These are phyloP conservation scores for Ectobius pallidus DNA, from an alignment of 2,888 invertebrate genomes.

Conservation along the genomic window DNA sequence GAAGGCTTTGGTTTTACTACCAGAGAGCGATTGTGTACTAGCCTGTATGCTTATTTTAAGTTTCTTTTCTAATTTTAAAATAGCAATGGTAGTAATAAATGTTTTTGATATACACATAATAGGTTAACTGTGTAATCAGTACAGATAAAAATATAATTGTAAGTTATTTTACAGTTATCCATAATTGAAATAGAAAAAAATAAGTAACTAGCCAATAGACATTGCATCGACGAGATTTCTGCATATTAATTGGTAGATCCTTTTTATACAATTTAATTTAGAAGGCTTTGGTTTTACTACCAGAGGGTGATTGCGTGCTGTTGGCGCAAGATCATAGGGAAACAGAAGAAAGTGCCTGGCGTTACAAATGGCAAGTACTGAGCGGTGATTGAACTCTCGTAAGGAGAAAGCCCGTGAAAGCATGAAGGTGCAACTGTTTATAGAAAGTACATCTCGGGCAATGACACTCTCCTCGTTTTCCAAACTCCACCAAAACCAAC, in stretches of 20 bases:
- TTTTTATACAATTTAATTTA: too few species aligned
- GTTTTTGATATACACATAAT: too few species aligned
- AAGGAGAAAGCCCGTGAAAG: slow-evolving; percentile 35
- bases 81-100: too few species aligned
- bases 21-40: neutral
- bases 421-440: slow-evolving; percentile 7
- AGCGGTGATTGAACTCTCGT: slow-evolving; percentile 32
- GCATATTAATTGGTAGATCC: too few species aligned
- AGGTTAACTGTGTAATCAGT: too few species aligned
- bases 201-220: too few species aligned
- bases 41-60: too few species aligned
- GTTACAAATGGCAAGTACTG: slow-evolving; percentile 1
- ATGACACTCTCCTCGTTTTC: slow-evolving; percentile 27
- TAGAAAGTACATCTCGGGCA: slow-evolving; percentile 34
- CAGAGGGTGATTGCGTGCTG: neutral
- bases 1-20: neutral
- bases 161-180: too few species aligned
- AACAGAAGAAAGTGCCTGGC: slow-evolving; percentile 32
- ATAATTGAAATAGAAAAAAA: too few species aligned
- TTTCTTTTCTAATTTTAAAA: too few species aligned
- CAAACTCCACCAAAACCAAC: neutral
- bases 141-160: too few species aligned
- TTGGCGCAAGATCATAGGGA: neutral
- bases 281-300: neutral
- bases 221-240: too few species aligned